Percentiles rank a stretch among this genome's conserved stretches.
phyloP scores from a whole-genome alignment of 2,888 invertebrate genomes.

The Ischnus inquisitorius region DNA sequence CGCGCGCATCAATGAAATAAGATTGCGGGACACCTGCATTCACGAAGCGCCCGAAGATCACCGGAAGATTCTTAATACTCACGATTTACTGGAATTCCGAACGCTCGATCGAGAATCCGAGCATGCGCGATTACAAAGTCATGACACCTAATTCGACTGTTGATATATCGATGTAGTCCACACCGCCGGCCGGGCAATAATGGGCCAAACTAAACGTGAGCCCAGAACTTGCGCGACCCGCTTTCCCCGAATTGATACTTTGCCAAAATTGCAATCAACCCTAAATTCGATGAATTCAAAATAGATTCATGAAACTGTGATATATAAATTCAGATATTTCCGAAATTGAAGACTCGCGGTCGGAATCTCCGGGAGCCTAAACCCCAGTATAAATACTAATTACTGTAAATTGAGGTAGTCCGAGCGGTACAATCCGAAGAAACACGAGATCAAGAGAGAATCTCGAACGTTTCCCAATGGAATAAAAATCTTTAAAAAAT shows the following conservation, averaged over 20 bases:
- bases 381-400: too few relatives aligned
- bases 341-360: neutral
- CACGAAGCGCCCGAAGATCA: conserved; percentile 52
- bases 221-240: neutral
- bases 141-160: conserved; percentile 40
- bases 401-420: too few relatives aligned
- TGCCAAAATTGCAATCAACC: conserved; percentile 29
- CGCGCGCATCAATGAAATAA: conserved; percentile 44
- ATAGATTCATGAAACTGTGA: neutral
- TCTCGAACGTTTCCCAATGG: too few relatives aligned
- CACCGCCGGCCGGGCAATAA: conserved; percentile 12
- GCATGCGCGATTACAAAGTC: conserved; percentile 19
- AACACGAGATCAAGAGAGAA: too few relatives aligned
- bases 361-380: too few relatives aligned
- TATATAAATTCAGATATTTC: neutral
- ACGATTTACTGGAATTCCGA: neutral
- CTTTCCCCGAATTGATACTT: conserved; percentile 25
- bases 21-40: conserved; percentile 50
- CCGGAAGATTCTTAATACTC: neutral
- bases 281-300: neutral
- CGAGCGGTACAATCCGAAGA: too few relatives aligned
- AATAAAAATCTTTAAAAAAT: too few relatives aligned
- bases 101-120: conserved; percentile 9
- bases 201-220: neutral
- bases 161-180: conserved; percentile 45